A percentile compares a stretch with the other conserved stretches of the same genome.
phyloP scores from a whole-genome alignment of 2,888 invertebrate species.

The Nemotelus nigrinus region DNA sequence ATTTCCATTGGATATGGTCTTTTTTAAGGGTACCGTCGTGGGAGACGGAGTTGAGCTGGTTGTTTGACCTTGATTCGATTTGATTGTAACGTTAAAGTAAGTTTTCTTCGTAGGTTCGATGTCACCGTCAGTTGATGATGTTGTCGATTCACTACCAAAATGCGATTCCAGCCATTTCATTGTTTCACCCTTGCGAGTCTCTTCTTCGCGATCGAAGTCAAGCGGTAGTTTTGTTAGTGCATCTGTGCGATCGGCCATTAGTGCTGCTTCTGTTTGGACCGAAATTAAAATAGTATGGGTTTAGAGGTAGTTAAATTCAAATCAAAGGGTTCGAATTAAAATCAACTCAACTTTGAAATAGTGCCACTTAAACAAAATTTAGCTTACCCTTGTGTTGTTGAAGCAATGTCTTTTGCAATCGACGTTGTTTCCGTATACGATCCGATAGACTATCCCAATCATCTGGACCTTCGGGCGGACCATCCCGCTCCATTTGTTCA shows the following conservation, averaged over 20 bases:
- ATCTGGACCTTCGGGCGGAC: conserved; percentile 72
- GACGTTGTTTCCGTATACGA: conserved; percentile 75
- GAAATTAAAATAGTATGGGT: not conserved
- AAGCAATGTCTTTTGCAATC: conserved; percentile 64
- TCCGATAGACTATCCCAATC: conserved; percentile 85
- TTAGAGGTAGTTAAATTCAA: not conserved
- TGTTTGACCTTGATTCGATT: conserved; percentile 67
- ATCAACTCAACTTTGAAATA: not conserved
- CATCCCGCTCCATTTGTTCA: conserved; percentile 79
- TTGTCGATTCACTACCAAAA: conserved; percentile 86
- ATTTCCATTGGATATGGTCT: conserved; percentile 48
- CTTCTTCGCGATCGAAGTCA: conserved; percentile 88
- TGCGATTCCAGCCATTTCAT: conserved; percentile 92
- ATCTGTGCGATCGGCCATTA: conserved; percentile 77
- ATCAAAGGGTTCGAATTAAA: not conserved
- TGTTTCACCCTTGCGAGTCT: conserved; percentile 88
- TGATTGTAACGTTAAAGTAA: conserved; percentile 82
- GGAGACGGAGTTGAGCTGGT: conserved; percentile 66
- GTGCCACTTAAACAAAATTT: not conserved
- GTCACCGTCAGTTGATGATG: conserved; percentile 71
- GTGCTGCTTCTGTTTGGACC: conserved; percentile 58
- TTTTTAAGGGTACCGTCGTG: conserved; percentile 62
- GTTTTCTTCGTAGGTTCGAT: conserved; percentile 75
- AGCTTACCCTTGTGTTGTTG: conserved; percentile 67
- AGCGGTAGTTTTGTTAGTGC: conserved; percentile 82